A percentile compares a stretch with the other conserved stretches of the same genome.
phyloP scores from a whole-genome alignment of 2,888 invertebrate species.

The Monopis laevigella region DNA sequence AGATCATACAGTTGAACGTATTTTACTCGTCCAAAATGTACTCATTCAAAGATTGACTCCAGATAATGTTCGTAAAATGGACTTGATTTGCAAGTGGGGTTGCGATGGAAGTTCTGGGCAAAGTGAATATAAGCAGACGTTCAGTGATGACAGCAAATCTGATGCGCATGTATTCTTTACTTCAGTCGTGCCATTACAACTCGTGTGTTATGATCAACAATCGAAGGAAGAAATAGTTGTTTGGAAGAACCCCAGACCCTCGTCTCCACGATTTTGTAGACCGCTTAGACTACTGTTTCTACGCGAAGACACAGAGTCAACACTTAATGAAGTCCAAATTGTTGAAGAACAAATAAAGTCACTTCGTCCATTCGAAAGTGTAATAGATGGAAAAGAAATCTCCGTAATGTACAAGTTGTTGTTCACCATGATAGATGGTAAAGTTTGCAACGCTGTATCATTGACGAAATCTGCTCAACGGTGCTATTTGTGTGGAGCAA shows the following conservation, averaged over 20 bases:
- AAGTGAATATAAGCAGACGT: background rate
- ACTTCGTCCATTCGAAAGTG: too few relatives aligned
- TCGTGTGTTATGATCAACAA: background rate
- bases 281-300: background rate
- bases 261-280: background rate
- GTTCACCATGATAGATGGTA: constrained; percentile 23
- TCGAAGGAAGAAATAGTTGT: background rate
- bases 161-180: background rate
- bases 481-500: constrained; percentile 11
- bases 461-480: constrained; percentile 18
- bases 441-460: constrained; percentile 20
- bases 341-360: background rate
- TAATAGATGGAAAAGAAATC: too few relatives aligned
- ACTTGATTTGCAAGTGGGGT: background rate
- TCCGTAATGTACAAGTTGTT: constrained; percentile 17
- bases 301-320: background rate
- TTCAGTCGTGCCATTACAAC: background rate
- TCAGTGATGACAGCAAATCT: background rate
- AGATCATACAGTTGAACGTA: too few relatives aligned
- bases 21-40: too few relatives aligned
- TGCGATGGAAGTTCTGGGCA: constrained; percentile 3
- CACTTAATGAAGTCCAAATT: background rate
- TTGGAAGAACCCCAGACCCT: background rate
- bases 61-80: too few relatives aligned
- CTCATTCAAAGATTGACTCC: too few relatives aligned